Evolutionary conservation across 1,140 invertebrate species (phyloP).

Genomic region (Apis laboriosa): DNA sequence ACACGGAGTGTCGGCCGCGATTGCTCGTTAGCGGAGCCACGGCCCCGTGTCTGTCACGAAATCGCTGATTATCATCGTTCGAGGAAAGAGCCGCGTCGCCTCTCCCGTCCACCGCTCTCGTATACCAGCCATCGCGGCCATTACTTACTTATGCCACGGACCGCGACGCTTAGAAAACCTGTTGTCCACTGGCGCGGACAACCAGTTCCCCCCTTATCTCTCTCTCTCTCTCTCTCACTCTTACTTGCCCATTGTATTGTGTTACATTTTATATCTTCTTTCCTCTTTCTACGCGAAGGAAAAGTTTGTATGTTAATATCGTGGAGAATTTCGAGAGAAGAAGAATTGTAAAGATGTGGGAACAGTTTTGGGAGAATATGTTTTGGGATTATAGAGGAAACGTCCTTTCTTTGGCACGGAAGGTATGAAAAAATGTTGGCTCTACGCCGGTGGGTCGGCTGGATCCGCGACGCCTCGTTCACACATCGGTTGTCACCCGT

Average conservation of each 20-base stretch:
- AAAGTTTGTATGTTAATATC: too few relatives aligned
- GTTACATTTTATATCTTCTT: too few relatives aligned
- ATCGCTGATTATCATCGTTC: constrained; percentile 82
- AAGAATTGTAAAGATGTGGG: too few relatives aligned
- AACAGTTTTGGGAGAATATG: too few relatives aligned
- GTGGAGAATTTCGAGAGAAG: too few relatives aligned
- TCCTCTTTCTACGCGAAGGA: too few relatives aligned
- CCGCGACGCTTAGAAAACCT: constrained; percentile 70
- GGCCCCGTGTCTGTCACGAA: constrained; percentile 82
- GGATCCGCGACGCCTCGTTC: constrained; percentile 56
- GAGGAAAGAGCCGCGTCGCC: constrained; percentile 78
- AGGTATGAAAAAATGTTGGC: too few relatives aligned
- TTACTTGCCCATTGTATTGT: too few relatives aligned
- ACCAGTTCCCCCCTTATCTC: neutral
- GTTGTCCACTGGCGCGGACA: constrained; percentile 58
- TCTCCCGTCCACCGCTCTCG: constrained; percentile 63
- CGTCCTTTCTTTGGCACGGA: too few relatives aligned
- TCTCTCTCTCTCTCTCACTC: too few relatives aligned
- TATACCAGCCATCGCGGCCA: constrained; percentile 76
- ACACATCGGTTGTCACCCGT: constrained; percentile 69
- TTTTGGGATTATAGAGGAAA: too few relatives aligned
- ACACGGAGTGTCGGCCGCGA: constrained; percentile 72
- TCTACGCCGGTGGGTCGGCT: constrained; percentile 58
- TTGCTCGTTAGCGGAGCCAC: constrained; percentile 81
- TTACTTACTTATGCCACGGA: constrained; percentile 76